phyloP scores from a whole-genome alignment of 2,888 invertebrate species.

The Microplitis deprimator region DNA sequence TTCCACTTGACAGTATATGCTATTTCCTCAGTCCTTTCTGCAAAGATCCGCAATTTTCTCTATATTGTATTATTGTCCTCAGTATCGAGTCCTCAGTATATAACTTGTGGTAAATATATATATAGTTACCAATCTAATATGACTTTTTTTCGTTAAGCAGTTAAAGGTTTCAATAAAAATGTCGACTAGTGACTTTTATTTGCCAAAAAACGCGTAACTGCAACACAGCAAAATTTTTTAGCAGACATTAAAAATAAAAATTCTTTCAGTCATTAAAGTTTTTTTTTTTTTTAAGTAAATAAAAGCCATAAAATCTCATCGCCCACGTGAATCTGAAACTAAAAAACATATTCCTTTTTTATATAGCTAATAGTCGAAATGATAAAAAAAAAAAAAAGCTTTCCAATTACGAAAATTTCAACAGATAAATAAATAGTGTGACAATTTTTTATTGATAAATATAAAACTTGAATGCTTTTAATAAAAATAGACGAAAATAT shows the following conservation, averaged over 20 bases:
- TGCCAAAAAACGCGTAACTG: not conserved
- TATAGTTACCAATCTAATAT: not conserved
- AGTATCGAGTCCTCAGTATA: not conserved
- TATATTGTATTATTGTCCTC: conserved; percentile 25
- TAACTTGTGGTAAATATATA: conserved; percentile 4
- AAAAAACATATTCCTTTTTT: not conserved
- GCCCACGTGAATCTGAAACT: no score
- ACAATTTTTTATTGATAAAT: not conserved
- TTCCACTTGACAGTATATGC: conserved; percentile 27
- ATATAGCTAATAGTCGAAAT: not conserved
- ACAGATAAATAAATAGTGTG: conserved; percentile 5
- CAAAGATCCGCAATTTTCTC: conserved; percentile 10
- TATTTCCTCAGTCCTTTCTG: not conserved
- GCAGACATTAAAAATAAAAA: no score
- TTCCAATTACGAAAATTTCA: not conserved
- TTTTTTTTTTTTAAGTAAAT: no score
- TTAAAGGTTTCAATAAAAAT: not conserved
- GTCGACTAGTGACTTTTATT: conserved; percentile 3
- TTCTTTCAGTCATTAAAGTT: no score
- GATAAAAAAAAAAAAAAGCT: not conserved
- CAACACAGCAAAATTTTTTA: no score
- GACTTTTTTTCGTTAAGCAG: not conserved
- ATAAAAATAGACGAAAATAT: not conserved
- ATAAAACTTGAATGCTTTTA: not conserved
- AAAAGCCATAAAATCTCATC: no score